These are phyloP conservation scores for Trichacis sp. DNA, from an alignment of 2,888 invertebrate genomes.

Conservation along the genomic window DNA sequence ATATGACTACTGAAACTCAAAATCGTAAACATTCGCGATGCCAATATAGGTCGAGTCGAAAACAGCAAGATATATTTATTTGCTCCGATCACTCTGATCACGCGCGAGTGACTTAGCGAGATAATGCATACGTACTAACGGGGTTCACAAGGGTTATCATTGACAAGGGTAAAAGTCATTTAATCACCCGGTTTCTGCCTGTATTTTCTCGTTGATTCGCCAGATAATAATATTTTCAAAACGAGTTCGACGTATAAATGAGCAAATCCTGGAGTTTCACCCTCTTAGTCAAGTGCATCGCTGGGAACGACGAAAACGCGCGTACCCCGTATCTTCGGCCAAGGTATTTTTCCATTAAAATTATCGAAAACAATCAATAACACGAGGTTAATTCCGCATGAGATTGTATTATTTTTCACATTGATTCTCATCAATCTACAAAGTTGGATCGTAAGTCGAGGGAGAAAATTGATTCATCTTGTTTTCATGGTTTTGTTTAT, in stretches of 20 bases:
- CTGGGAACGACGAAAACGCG: background rate
- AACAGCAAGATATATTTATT: constrained; percentile 22
- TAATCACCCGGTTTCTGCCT: constrained; percentile 40
- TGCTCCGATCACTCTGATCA: constrained; percentile 23
- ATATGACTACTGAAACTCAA: too few species aligned
- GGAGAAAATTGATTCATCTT: too few species aligned
- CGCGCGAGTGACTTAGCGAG: constrained; percentile 1
- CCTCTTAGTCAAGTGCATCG: constrained; percentile 40
- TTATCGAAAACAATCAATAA: too few species aligned
- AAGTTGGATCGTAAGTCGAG: too few species aligned
- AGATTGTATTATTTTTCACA: too few species aligned
- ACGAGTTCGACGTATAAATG: constrained; percentile 59
- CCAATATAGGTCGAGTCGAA: constrained; percentile 14
- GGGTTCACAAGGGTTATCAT: constrained; percentile 57
- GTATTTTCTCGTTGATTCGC: constrained; percentile 48
- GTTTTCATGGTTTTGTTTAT: too few species aligned
- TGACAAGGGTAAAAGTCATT: constrained; percentile 55
- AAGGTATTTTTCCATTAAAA: too few species aligned
- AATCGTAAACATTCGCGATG: too few species aligned
- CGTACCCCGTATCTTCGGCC: too few species aligned
- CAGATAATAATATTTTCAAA: constrained; percentile 40
- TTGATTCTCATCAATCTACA: too few species aligned
- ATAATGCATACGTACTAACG: constrained; percentile 18
- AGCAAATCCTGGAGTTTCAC: constrained; percentile 48
- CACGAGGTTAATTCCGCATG: too few species aligned